Conservation (phyloP, 2,797 vertebrate genomes). For the Euthynnus affinis region DNA sequence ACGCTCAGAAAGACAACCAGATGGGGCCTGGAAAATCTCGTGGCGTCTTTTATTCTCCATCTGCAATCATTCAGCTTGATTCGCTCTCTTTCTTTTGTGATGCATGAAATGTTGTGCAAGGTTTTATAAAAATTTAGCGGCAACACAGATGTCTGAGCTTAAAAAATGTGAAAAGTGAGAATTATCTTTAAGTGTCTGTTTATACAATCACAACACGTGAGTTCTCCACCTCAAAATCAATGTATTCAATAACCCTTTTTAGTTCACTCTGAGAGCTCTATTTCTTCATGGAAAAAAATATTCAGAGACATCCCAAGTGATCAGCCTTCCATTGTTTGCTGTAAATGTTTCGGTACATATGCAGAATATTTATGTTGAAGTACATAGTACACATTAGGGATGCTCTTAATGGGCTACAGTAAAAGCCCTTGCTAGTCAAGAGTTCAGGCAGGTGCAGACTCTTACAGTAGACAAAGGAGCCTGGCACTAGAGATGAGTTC, state of each 20-base stretch:
- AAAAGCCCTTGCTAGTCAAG: constrained; percentile 84
- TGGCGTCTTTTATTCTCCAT: constrained; percentile 79
- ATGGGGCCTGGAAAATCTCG: constrained; percentile 81
- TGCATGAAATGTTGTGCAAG: constrained; percentile 79
- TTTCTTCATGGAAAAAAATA: constrained; percentile 38
- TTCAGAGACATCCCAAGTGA: constrained; percentile 49
- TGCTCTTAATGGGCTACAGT: constrained; percentile 84
- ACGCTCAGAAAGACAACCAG: constrained; percentile 78
- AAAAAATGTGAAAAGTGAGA: constrained; percentile 71
- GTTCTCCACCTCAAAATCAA: constrained; percentile 52
- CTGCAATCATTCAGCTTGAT: constrained; percentile 80
- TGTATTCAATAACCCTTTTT: constrained; percentile 28
- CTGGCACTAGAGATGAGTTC: constrained; percentile 84
- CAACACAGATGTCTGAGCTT: constrained; percentile 71
- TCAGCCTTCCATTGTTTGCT: constrained; percentile 73
- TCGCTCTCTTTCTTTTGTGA: constrained; percentile 69
- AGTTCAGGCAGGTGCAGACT: constrained; percentile 85
- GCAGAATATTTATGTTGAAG: constrained; percentile 81
- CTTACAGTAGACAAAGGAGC: constrained; percentile 84
- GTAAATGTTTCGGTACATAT: constrained; percentile 78
- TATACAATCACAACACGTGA: constrained; percentile 54
- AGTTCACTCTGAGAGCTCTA: constrained; percentile 29
- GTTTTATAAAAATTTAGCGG: constrained; percentile 72
- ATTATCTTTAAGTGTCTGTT: constrained; percentile 66
- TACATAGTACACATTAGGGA: constrained; percentile 77